Evolutionary conservation across 2,113 vertebrate species (phyloP), one percentile per base, ranked within the genome.

Genomic region (Callospermophilus lateralis): DNA sequence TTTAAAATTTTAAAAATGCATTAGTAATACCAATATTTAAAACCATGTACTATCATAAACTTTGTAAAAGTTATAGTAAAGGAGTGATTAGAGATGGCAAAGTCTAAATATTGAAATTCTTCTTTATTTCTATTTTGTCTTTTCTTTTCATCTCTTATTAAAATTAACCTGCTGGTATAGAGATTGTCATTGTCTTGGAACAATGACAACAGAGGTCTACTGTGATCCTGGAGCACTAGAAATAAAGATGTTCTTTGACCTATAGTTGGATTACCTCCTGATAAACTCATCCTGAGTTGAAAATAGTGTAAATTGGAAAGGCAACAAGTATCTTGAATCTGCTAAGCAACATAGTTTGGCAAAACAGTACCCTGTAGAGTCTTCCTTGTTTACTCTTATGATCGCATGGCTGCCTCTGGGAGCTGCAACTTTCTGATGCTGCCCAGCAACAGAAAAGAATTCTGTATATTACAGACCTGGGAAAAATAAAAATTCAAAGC

Each of bases 401-500:
- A n/a, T 51, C 34, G 2, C 19, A 24, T 63, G 15, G 39, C 20
- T 65, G 12, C 45, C 3, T 45, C 45, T 63, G 34, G 26, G 24
- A 39, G 17, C 17, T 81, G 39, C 24, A 17, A 2, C 26, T 81
- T 19, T 3, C 28, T 58, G 5, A 2, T 11, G 22, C 12, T 81
- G 3, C 13, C 4, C 24, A 61, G 17, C 28, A n/a, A 28, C 30
- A n/a, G 34, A 42, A 70, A 28, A 48, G 16, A 80, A 11, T 45
- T n/a, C 4, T 73, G 4, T 9, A 70, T 6, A 48, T 22, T 8
- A 8, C 8, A 48, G 48, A 2, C 1, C 8, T 20, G 3, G 19
- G 42, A n/a, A 63, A 65, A 20, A n/a, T 68, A 4, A 74, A 19
- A 93, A 2, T 58, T 34, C 74, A 61, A 58, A 55, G 4, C 51